Evolutionary conservation across 2,113 vertebrate genomes (phyloP).

Genomic region (Danionella cerebrum): DNA sequence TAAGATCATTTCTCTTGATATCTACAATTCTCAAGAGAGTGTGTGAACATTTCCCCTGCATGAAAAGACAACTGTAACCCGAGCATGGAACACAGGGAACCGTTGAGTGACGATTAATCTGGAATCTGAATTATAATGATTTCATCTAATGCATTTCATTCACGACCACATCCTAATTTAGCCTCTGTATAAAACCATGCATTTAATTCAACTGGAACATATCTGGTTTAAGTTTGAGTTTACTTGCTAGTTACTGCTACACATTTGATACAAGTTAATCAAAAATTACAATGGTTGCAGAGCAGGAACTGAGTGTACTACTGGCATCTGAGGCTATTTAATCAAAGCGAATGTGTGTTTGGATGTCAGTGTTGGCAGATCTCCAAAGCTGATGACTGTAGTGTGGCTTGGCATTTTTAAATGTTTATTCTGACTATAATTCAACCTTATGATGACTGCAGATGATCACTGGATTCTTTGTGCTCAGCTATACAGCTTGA

Average conservation of each 20-base stretch:
- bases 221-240: conserved; percentile 13
- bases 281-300: conserved; percentile 1
- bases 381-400: conserved; percentile 6
- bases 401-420: conserved; percentile 13
- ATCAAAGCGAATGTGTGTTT: conserved; percentile 16
- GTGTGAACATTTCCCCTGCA: background rate
- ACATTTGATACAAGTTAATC: background rate
- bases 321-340: conserved; percentile 25
- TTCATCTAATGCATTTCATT: background rate
- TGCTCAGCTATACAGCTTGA: conserved; percentile 8
- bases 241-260: background rate
- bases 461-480: background rate
- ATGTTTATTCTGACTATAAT: conserved; percentile 26
- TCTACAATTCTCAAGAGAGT: background rate
- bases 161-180: background rate
- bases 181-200: background rate
- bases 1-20: background rate
- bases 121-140: background rate
- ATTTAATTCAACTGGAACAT: background rate
- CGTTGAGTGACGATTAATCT: background rate
- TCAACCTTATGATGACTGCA: conserved; percentile 1
- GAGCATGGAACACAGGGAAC: background rate
- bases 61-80: conserved; percentile 1
- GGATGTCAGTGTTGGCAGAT: conserved; percentile 4
- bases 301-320: background rate